Evolutionary conservation across 1,140 invertebrate species (phyloP).

Genomic region (Reticulitermes speratus): DNA sequence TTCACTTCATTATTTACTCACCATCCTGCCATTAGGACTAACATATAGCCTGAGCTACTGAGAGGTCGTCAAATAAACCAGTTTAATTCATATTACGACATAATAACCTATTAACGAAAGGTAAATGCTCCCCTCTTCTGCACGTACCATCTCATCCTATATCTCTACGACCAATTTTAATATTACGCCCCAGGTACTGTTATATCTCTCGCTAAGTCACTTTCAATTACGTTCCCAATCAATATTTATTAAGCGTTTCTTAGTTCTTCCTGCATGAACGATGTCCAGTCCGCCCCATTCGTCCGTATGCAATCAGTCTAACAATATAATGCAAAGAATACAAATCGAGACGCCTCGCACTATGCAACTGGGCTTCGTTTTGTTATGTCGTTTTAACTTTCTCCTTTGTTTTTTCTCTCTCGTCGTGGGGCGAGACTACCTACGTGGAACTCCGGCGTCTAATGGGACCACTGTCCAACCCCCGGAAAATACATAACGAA

Average conservation of each 20-base stretch:
- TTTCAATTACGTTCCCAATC: background rate
- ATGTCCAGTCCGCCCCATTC: background rate
- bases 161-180: background rate
- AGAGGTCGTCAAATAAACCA: no score
- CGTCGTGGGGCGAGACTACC: background rate
- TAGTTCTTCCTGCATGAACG: background rate
- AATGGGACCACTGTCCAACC: no score
- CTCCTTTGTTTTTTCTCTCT: background rate
- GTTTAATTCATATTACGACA: no score
- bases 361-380: background rate
- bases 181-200: background rate
- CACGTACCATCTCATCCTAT: no score
- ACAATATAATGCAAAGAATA: background rate
- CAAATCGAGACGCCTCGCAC: background rate
- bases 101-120: no score
- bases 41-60: no score
- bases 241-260: background rate
- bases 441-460: no score
- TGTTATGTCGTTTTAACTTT: background rate
- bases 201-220: background rate
- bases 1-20: no score
- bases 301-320: background rate
- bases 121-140: no score
- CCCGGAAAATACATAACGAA: no score
- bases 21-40: no score